phyloP scores from a whole-genome alignment of 2,113 vertebrate genomes.

The Microtus ochrogaster region DNA sequence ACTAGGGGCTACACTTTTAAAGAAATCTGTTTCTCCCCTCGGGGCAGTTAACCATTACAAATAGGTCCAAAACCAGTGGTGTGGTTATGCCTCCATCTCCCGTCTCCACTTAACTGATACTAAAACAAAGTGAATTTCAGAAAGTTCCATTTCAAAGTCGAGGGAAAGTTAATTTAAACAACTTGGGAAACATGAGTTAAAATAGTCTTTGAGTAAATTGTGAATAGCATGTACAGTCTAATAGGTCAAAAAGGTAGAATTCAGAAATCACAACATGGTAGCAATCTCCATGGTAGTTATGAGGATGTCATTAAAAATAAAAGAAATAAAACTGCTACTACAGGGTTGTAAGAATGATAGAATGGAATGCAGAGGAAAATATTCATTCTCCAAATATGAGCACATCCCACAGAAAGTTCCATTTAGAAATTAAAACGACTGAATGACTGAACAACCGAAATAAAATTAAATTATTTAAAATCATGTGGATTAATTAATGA shows the following conservation, averaged over 20 bases:
- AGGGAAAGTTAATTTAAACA: not conserved
- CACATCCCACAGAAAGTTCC: not conserved
- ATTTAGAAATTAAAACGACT: not conserved
- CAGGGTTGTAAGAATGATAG: not conserved
- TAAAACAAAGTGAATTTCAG: not conserved
- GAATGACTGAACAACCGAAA: not conserved
- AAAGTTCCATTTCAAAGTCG: not conserved
- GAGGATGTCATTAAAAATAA: not conserved
- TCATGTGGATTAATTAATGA: not conserved
- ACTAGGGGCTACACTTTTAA: not conserved
- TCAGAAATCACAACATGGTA: not conserved
- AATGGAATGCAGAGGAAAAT: not conserved
- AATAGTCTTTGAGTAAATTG: not conserved
- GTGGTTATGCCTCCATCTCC: not conserved
- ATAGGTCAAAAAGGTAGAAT: not conserved
- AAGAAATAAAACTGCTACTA: not conserved
- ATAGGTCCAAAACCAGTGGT: not conserved
- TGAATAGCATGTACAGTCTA: not conserved
- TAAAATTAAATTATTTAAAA: not conserved
- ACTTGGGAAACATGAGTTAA: not conserved
- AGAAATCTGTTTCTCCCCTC: not conserved
- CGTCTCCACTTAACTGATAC: not conserved
- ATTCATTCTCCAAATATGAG: not conserved
- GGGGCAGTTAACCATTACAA: not conserved
- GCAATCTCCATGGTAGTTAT: not conserved